phyloP scores from a whole-genome alignment of 1,140 invertebrate species.

The Pseudomyrmex concolor region DNA sequence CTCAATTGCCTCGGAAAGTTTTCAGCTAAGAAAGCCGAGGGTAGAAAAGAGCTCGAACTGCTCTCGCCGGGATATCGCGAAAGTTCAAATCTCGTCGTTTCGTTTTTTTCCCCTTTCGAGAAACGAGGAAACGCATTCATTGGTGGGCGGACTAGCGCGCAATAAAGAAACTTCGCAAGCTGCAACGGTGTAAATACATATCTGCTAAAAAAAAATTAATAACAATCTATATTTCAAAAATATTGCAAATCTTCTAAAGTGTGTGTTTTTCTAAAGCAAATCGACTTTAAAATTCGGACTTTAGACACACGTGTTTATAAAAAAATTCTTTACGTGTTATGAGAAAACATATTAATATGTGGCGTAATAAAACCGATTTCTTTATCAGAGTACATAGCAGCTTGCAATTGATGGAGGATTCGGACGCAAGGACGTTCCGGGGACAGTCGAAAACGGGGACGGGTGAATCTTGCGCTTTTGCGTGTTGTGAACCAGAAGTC shows the following conservation, averaged over 20 bases:
- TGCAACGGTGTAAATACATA: conserved; percentile 40
- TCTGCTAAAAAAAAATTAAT: too few species aligned
- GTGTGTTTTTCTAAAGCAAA: too few species aligned
- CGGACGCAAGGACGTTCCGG: not conserved
- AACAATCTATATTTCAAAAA: not conserved
- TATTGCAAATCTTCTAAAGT: too few species aligned
- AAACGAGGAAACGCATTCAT: conserved; percentile 73
- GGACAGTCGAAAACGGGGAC: conserved; percentile 12
- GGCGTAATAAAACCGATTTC: too few species aligned
- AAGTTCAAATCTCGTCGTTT: conserved; percentile 66
- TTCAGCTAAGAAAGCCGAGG: conserved; percentile 25
- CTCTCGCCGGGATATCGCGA: conserved; percentile 35
- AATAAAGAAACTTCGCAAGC: conserved; percentile 76
- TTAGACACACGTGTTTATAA: too few species aligned
- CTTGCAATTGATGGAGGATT: conserved; percentile 34
- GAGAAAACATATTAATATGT: too few species aligned
- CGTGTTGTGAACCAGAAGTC: not conserved
- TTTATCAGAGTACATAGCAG: too few species aligned
- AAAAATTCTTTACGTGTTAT: too few species aligned
- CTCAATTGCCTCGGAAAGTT: conserved; percentile 23
- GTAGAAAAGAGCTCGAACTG: conserved; percentile 26
- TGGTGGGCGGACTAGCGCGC: conserved; percentile 78
- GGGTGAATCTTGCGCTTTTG: not conserved
- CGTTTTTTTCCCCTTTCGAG: conserved; percentile 74
- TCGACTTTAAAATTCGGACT: too few species aligned